Conservation (phyloP, 2,113 vertebrate species). For the Camelus bactrianus region DNA sequence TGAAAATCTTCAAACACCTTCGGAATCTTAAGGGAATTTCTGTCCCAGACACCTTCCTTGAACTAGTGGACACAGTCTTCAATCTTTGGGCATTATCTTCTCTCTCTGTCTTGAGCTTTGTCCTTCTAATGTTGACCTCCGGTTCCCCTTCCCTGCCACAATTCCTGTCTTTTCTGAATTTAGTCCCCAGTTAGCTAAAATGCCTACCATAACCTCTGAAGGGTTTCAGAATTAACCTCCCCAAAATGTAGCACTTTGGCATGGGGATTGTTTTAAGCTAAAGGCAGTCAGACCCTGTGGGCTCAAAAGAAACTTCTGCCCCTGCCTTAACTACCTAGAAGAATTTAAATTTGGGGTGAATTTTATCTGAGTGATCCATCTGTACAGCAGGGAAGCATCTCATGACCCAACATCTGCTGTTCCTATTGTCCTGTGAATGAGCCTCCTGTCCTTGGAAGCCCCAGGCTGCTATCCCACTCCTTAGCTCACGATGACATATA, state of each 20-base stretch:
- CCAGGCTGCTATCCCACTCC: not conserved
- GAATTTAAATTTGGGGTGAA: not conserved
- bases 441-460: not conserved
- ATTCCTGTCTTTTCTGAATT: not conserved
- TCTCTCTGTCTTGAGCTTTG: not conserved
- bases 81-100: not conserved
- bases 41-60: not conserved
- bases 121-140: not conserved
- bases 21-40: not conserved
- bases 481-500: not conserved
- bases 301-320: not conserved
- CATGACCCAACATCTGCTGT: not conserved
- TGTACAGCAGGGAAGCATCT: not conserved
- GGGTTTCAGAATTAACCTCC: not conserved
- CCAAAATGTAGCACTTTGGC: not conserved
- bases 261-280: not conserved
- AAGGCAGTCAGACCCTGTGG: not conserved
- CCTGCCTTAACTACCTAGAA: not conserved
- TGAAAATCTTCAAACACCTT: not conserved
- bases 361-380: not conserved
- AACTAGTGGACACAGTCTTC: not conserved
- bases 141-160: not conserved
- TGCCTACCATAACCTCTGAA: not conserved
- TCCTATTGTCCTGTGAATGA: no score
- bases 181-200: not conserved